These are phyloP conservation scores for Rhinolophus ferrumequinum DNA, from an alignment of 2,113 vertebrate species.

Conservation along the genomic window DNA sequence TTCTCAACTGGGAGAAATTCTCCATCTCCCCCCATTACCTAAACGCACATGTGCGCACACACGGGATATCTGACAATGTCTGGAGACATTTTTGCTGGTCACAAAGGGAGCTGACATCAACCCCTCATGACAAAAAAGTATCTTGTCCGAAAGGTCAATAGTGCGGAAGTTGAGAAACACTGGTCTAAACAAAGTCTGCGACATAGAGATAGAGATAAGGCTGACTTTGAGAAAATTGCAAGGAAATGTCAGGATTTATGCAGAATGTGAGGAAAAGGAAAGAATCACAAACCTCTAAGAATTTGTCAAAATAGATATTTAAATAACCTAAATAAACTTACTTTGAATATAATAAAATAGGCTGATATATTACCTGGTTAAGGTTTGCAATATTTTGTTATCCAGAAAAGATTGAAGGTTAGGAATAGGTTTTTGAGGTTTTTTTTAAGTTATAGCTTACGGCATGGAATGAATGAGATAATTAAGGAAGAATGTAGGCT, in stretches of 20 bases:
- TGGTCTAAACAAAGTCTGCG: background rate
- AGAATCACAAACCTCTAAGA: background rate
- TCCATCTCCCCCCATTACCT: rapidly evolving
- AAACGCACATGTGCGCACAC: background rate
- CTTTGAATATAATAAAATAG: background rate
- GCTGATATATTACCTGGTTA: background rate
- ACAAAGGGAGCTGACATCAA: background rate
- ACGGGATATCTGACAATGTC: rapidly evolving
- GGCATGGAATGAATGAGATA: background rate
- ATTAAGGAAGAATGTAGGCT: background rate
- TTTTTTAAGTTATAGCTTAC: background rate
- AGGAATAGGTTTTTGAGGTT: background rate
- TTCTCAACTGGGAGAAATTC: background rate
- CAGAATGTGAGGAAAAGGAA: background rate
- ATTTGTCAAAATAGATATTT: background rate
- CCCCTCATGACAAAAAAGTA: background rate
- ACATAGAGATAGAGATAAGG: background rate
- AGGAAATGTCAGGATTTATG: background rate
- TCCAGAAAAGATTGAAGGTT: background rate
- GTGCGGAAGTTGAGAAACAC: background rate
- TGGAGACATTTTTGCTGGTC: background rate
- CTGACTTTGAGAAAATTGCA: background rate
- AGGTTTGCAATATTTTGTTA: background rate
- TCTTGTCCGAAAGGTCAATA: background rate
- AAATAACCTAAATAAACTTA: background rate